Evolutionary conservation across 2,113 vertebrate genomes (phyloP), one percentile per base, ranked within the genome.

Genomic region (Leucoraja erinaceus): DNA sequence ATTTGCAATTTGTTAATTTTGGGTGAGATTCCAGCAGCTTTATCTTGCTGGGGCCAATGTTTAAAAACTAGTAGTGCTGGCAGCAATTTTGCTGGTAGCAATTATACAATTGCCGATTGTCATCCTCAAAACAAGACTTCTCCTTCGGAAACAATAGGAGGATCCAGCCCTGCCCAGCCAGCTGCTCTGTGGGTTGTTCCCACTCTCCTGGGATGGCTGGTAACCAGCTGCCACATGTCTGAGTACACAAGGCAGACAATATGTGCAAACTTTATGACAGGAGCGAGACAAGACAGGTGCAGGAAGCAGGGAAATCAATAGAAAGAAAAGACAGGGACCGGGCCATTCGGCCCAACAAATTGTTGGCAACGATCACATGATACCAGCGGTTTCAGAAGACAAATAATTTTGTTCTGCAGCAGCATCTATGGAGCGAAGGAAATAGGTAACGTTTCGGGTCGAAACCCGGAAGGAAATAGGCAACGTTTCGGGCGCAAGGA

Each of bases 181-280:
- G 90, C 68, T 91, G 66, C 88, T 31, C 31, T 90, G 31, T 63
- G 8, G 66, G 38, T 10, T 91, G 68, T 10, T 72, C 38, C 14
- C 47, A 33, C 20, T 31, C 33, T 47, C 20, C 12, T 14, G 38
- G 38, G 90, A 74, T 70, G 33, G 68, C 90, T 28, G 38, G 68
- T 72, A 66, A 91, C 90, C 68, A 91, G 66, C 90, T 74, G 90
- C 68, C 68, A 91, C 90, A 47, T 1, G 33, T 91, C 63, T 38
- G 68, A 31, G 90, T 47, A 54, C 72, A 91, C 25, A 90, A 11
- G 61, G 20, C 90, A 54, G 90, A 91, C 88, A 70, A 72, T 72
- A 47, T 47, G 33, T 70, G 18, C 18, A 91, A 91, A 61, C 4
- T 54, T 91, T 91, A 25, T 91, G 66, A 66, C 16, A 16, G 83